A percentile compares a stretch with the other conserved stretches of the same genome.
Evolutionary conservation across 2,113 vertebrate species (phyloP).

Genomic region (Caretta caretta): DNA sequence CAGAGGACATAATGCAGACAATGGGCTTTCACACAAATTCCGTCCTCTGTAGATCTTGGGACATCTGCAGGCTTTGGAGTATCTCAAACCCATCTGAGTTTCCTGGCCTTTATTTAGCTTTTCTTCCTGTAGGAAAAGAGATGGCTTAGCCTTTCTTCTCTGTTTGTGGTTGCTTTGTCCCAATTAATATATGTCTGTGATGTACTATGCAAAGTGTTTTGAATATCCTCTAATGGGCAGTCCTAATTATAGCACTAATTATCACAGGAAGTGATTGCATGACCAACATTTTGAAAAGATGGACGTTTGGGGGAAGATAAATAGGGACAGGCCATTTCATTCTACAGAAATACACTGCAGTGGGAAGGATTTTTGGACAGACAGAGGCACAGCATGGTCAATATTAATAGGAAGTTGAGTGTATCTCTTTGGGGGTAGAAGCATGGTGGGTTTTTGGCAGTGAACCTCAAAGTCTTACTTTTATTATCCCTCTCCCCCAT

Average conservation of each 20-base stretch:
- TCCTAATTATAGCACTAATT: neutral
- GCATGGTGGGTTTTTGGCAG: neutral
- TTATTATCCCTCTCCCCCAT: neutral
- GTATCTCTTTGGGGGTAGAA: neutral
- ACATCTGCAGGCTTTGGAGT: slow-evolving; percentile 57
- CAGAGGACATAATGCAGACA: neutral
- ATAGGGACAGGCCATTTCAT: neutral
- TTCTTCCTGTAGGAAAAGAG: slow-evolving; percentile 62
- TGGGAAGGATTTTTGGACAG: neutral
- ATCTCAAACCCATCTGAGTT: slow-evolving; percentile 32
- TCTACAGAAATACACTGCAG: neutral
- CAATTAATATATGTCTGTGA: neutral
- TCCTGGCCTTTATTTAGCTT: slow-evolving; percentile 44
- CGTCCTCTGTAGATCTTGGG: neutral
- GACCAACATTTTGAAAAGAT: neutral
- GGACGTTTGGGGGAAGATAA: neutral
- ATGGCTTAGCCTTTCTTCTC: neutral
- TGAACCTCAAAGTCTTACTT: neutral
- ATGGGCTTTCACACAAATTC: slow-evolving; percentile 11
- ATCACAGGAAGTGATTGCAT: neutral
- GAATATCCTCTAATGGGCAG: fast-evolving
- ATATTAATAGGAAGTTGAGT: neutral
- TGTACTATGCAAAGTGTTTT: neutral
- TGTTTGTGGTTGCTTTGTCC: slow-evolving; percentile 1
- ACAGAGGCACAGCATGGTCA: neutral